phyloP scores from a whole-genome alignment of 2,113 vertebrate species.

The Sus scrofa region DNA sequence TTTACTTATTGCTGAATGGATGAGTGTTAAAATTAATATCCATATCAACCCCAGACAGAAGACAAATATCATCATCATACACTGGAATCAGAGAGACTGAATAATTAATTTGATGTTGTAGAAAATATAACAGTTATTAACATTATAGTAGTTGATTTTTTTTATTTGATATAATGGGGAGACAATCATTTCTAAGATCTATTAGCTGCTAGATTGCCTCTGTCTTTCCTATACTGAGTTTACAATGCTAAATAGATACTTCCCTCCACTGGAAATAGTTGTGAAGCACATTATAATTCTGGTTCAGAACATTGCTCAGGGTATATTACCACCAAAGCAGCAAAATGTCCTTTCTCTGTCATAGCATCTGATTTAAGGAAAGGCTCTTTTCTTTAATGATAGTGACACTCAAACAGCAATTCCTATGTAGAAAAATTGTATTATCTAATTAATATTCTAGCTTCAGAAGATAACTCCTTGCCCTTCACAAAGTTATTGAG shows the following conservation, averaged over 20 bases:
- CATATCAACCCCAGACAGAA: neutral
- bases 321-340: neutral
- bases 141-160: neutral
- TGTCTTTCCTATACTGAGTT: neutral
- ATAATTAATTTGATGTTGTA: neutral
- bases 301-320: neutral
- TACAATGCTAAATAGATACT: neutral
- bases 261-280: neutral
- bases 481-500: neutral
- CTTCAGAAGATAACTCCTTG: neutral
- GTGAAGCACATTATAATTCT: neutral
- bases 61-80: neutral
- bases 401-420: neutral
- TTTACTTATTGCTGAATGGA: neutral
- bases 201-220: neutral
- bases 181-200: neutral
- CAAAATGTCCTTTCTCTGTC: neutral
- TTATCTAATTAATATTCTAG: conserved; percentile 25
- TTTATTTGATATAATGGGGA: neutral
- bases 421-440: neutral
- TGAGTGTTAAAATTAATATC: neutral
- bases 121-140: neutral
- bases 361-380: neutral
- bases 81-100: neutral
- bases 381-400: neutral